Conservation (phyloP, 2,113 vertebrate genomes). For the Saimiri boliviensis region DNA sequence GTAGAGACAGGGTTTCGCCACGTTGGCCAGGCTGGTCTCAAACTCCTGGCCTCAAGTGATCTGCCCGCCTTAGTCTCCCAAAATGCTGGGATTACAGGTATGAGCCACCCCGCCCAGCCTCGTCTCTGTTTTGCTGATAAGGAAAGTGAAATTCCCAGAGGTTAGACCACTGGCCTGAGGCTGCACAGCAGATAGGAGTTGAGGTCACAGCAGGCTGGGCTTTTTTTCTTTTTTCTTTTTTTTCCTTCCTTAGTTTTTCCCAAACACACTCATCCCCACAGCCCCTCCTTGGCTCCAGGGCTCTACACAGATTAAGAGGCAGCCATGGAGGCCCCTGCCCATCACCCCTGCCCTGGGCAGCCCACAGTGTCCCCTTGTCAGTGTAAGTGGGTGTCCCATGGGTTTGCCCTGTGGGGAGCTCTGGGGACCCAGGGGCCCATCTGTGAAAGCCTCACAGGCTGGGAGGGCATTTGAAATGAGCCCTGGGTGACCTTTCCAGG, state of each 20-base stretch:
- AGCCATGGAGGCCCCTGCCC: background rate
- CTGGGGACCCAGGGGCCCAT: fast-evolving
- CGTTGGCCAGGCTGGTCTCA: too few relatives aligned
- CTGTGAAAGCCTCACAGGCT: fast-evolving
- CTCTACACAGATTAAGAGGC: background rate
- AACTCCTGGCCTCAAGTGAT: too few relatives aligned
- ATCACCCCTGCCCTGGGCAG: background rate
- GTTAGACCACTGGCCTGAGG: background rate
- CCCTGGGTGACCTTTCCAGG: background rate
- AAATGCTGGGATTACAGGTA: too few relatives aligned
- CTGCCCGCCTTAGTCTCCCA: too few relatives aligned
- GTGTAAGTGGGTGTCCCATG: background rate
- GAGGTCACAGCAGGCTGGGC: too few relatives aligned
- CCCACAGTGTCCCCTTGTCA: fast-evolving
- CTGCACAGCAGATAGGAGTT: background rate
- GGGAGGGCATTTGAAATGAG: background rate
- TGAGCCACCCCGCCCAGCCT: too few relatives aligned
- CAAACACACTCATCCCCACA: background rate
- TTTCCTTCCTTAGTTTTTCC: background rate
- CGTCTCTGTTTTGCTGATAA: fast-evolving
- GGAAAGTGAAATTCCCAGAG: background rate
- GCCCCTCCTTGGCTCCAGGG: too few relatives aligned
- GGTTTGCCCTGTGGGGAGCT: too few relatives aligned
- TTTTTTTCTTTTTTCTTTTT: background rate
- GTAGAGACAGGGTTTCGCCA: too few relatives aligned